Evolutionary conservation across 2,113 vertebrate species (phyloP).

Genomic region (Alosa alosa): DNA sequence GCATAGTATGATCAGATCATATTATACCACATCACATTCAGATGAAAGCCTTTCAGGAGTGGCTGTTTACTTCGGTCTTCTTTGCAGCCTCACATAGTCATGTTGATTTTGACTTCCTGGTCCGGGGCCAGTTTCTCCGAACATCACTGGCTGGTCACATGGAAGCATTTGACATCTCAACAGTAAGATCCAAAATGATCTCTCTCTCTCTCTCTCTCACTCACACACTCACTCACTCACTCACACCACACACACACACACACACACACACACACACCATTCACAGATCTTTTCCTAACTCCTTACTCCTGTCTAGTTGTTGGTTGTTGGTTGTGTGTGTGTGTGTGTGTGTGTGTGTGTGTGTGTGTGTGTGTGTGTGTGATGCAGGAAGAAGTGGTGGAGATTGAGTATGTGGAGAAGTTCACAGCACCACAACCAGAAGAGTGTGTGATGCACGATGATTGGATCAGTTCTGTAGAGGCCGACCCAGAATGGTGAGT

Average conservation of each 20-base stretch:
- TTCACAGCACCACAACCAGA: constrained; percentile 91
- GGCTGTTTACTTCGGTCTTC: background rate
- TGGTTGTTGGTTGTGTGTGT: too few relatives aligned
- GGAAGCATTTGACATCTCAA: constrained; percentile 88
- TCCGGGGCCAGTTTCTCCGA: constrained; percentile 90
- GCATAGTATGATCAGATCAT: too few relatives aligned
- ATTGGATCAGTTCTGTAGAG: constrained; percentile 94
- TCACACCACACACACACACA: too few relatives aligned
- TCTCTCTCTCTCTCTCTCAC: background rate
- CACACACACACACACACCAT: too few relatives aligned
- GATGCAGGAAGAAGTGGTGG: constrained; percentile 93
- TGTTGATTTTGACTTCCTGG: constrained; percentile 97
- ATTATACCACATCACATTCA: too few relatives aligned
- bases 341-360: too few relatives aligned
- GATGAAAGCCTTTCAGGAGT: background rate
- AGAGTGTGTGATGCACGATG: constrained; percentile 94
- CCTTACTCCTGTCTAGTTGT: background rate
- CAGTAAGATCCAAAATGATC: constrained; percentile 68
- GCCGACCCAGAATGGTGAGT: constrained; percentile 88
- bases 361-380: constrained; percentile 38
- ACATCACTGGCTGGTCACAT: constrained; percentile 80
- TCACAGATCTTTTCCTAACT: background rate
- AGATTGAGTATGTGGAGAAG: constrained; percentile 92
- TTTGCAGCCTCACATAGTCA: constrained; percentile 82
- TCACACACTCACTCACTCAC: too few relatives aligned